phyloP scores from a whole-genome alignment of 2,888 invertebrate species.

The Laothoe populi region DNA sequence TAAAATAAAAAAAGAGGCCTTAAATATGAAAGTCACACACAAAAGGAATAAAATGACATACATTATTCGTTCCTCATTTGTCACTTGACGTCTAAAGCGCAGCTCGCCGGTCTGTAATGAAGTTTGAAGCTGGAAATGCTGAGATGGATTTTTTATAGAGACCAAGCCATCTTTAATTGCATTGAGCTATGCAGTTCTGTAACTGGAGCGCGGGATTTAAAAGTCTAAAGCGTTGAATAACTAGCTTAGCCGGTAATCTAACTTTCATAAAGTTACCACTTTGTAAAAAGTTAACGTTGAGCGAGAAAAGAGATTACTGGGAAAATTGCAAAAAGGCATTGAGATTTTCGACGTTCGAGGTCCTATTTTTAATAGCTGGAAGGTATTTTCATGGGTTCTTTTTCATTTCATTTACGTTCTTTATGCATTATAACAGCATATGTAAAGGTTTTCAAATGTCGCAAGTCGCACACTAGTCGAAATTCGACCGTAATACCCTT shows the following conservation, averaged over 20 bases:
- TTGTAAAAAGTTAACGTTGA: conserved; percentile 22
- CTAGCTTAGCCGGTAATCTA: conserved; percentile 30
- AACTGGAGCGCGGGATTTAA: conserved; percentile 26
- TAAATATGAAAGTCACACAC: too few relatives aligned
- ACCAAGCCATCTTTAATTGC: conserved; percentile 40
- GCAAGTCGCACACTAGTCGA: too few relatives aligned
- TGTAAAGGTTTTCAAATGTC: too few relatives aligned
- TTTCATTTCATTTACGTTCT: too few relatives aligned
- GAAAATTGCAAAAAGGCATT: neutral
- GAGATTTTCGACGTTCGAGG: neutral
- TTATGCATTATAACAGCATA: too few relatives aligned
- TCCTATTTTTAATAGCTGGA: neutral
- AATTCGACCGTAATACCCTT: too few relatives aligned
- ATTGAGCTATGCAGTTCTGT: conserved; percentile 30
- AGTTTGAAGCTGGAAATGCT: conserved; percentile 43
- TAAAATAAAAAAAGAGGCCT: too few relatives aligned
- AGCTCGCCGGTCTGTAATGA: conserved; percentile 27
- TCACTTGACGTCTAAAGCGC: conserved; percentile 5
- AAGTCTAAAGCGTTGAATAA: conserved; percentile 22
- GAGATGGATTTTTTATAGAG: conserved; percentile 39
- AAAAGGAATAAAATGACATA: neutral
- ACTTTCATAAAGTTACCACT: conserved; percentile 27
- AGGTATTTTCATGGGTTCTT: too few relatives aligned
- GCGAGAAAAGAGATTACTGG: conserved; percentile 19
- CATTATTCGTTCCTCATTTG: conserved; percentile 1